Evolutionary conservation across 2,888 invertebrate species (phyloP).

Genomic region (Parapristionchus giblindavisi): DNA sequence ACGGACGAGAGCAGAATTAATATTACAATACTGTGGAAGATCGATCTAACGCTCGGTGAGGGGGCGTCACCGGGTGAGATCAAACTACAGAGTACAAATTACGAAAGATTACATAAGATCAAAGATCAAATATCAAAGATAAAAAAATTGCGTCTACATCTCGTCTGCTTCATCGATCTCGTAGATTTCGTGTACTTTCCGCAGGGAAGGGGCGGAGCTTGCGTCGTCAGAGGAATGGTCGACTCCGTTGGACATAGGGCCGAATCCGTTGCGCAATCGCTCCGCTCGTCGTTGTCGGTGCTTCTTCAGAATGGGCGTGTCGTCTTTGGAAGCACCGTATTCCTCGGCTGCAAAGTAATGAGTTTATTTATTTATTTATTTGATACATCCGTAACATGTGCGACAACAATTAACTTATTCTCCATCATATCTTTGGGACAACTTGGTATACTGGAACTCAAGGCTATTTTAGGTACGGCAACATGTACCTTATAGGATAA

Average conservation of each 20-base stretch:
- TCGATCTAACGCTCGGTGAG: neutral
- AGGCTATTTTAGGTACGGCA: too few species aligned
- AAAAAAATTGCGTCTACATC: slow-evolving; percentile 53
- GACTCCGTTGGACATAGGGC: neutral
- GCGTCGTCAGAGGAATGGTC: slow-evolving; percentile 44
- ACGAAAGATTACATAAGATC: slow-evolving; percentile 12
- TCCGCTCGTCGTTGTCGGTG: slow-evolving; percentile 32
- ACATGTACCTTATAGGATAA: too few species aligned
- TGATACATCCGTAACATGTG: neutral
- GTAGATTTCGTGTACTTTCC: slow-evolving; percentile 67
- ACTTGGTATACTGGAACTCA: too few species aligned
- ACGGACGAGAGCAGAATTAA: slow-evolving; percentile 26
- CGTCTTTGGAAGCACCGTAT: slow-evolving; percentile 22
- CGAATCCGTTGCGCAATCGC: neutral
- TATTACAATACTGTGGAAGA: neutral
- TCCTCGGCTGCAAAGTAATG: slow-evolving; percentile 27
- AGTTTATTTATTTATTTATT: too few species aligned
- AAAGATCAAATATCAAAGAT: too few species aligned
- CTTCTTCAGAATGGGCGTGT: slow-evolving; percentile 33
- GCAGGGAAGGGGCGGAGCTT: slow-evolving; percentile 31
- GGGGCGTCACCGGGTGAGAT: slow-evolving; percentile 26
- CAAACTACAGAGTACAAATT: slow-evolving; percentile 29
- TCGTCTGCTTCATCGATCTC: slow-evolving; percentile 66
- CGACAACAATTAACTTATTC: neutral
- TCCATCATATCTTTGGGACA: too few species aligned